Evolutionary conservation across 64 coral and sea anemone species (phyloP).

Genomic region (Catalaphyllia jardinei): DNA sequence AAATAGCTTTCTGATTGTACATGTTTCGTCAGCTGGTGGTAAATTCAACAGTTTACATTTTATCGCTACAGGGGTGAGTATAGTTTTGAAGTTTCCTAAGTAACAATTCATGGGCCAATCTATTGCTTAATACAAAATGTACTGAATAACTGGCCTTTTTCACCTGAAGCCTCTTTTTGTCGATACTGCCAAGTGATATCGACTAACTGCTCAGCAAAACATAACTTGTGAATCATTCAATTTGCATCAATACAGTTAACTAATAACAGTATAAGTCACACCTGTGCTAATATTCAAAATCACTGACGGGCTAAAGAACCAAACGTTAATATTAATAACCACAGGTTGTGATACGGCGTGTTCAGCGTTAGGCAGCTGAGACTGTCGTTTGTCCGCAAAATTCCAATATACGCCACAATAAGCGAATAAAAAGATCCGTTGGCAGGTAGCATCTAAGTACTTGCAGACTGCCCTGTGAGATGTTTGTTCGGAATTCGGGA

Average conservation of each 20-base stretch:
- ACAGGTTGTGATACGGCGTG: slow-evolving; percentile 27
- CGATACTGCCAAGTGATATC: not conserved
- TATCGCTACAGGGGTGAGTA: slow-evolving; percentile 6
- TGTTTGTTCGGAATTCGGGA: not conserved
- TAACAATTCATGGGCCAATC: not conserved
- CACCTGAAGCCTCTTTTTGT: not conserved
- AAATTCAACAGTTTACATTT: not conserved
- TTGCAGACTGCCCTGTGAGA: not conserved
- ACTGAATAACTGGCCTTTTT: not conserved
- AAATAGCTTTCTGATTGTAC: not conserved
- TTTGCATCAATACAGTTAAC: not conserved
- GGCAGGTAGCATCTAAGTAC: not conserved
- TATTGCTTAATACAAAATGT: not conserved
- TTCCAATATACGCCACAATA: slow-evolving; percentile 1
- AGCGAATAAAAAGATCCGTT: not conserved
- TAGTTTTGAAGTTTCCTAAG: slow-evolving; percentile 34
- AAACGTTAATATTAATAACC: slow-evolving; percentile 6
- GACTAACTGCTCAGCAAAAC: not conserved
- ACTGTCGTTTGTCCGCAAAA: slow-evolving; percentile 8
- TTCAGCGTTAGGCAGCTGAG: not conserved
- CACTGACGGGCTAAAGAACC: not conserved
- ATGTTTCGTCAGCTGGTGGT: not conserved
- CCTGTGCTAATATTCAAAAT: not conserved
- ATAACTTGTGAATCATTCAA: not conserved
- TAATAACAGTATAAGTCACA: not conserved